phyloP scores from a whole-genome alignment of 1,140 invertebrate species.

The Cyphomyrmex costatus region DNA sequence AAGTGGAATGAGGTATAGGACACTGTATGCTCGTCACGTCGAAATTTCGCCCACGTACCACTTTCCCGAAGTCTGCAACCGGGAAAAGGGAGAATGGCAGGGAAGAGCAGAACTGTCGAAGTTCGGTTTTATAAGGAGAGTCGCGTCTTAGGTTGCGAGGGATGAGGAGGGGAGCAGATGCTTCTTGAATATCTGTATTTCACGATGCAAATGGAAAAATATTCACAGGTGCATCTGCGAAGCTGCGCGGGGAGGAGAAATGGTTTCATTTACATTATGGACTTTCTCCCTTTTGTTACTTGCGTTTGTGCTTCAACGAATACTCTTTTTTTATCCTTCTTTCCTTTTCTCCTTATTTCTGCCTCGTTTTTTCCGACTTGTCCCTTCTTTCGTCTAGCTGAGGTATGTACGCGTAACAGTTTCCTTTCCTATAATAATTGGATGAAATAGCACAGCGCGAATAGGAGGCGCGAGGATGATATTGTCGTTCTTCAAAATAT shows the following conservation, averaged over 20 bases:
- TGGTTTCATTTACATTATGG: constrained; percentile 77
- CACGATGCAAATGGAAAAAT: constrained; percentile 75
- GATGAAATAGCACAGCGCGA: constrained; percentile 27
- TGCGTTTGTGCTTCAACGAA: constrained; percentile 66
- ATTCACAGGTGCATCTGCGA: constrained; percentile 67
- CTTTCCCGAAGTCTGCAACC: constrained; percentile 76
- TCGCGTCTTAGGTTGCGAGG: constrained; percentile 26
- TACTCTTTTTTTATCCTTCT: background rate
- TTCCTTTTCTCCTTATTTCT: background rate
- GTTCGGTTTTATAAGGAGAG: constrained; percentile 77
- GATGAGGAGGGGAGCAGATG: constrained; percentile 50
- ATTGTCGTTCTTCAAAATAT: constrained; percentile 22
- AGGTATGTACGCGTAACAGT: constrained; percentile 32
- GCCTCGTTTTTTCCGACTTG: background rate
- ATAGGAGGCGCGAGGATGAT: background rate
- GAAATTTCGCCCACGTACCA: constrained; percentile 79
- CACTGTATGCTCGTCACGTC: constrained; percentile 77
- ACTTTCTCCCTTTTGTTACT: constrained; percentile 65
- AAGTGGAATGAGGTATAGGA: constrained; percentile 35
- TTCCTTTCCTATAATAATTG: constrained; percentile 38
- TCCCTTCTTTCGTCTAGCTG: background rate
- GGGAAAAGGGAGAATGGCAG: constrained; percentile 73
- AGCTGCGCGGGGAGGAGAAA: constrained; percentile 3
- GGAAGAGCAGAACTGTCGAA: constrained; percentile 74
- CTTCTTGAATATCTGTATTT: constrained; percentile 77